phyloP scores from a whole-genome alignment of 2,888 invertebrate genomes.

The Hydraecia micacea region DNA sequence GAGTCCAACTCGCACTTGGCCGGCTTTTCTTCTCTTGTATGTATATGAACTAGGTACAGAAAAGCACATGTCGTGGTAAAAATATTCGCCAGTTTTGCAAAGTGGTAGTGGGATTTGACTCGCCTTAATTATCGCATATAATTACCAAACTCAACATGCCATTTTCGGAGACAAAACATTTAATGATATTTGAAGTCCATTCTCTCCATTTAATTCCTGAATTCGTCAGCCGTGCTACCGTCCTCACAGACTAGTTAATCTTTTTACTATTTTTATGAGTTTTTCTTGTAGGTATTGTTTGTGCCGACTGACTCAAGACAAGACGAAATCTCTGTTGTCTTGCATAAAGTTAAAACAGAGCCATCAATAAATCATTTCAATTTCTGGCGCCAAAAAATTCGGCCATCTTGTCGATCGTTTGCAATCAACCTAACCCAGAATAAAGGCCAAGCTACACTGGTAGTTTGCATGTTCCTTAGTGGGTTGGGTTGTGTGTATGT shows the following conservation, averaged over 20 bases:
- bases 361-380: background rate
- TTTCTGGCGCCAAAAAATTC: slow-evolving; percentile 1
- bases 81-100: background rate
- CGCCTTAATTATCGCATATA: background rate
- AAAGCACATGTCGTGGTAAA: background rate
- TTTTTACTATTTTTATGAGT: background rate
- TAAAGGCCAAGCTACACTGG: slow-evolving; percentile 69
- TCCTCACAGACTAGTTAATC: background rate
- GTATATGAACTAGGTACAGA: no score
- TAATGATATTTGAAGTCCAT: no score
- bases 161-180: background rate
- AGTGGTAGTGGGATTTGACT: no score
- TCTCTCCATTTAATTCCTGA: background rate
- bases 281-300: background rate
- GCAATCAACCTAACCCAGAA: slow-evolving; percentile 45
- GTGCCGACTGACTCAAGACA: no score
- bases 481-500: slow-evolving; percentile 71
- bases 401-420: slow-evolving; percentile 18
- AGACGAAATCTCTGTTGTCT: background rate
- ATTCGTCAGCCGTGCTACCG: background rate
- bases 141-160: background rate
- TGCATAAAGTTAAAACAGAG: no score
- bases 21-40: background rate
- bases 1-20: no score
- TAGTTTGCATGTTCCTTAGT: slow-evolving; percentile 54